Evolutionary conservation across 2,113 vertebrate genomes (phyloP).

Genomic region (Pipra filicauda): DNA sequence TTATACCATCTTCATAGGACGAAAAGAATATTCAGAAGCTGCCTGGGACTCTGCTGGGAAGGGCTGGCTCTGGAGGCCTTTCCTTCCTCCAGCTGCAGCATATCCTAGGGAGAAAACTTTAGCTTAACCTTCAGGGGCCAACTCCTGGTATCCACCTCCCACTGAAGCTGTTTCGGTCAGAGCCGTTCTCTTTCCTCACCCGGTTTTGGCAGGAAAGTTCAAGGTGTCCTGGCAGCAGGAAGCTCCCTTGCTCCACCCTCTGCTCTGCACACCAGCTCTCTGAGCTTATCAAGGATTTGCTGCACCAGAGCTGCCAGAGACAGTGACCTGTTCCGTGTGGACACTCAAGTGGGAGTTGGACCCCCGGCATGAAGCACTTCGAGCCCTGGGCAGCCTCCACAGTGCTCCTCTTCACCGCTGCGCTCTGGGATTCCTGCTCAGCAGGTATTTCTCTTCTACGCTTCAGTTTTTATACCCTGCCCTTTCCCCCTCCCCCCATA

Average conservation of each 20-base stretch:
- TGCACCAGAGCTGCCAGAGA: background rate
- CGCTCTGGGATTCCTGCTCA: background rate
- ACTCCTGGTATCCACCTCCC: background rate
- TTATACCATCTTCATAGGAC: background rate
- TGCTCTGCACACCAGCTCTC: background rate
- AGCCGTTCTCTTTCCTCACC: background rate
- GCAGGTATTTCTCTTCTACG: constrained; percentile 55
- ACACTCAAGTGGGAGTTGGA: background rate
- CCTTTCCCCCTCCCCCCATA: accelerated
- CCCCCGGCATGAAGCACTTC: background rate
- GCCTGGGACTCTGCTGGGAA: background rate
- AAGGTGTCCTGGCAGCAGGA: constrained; percentile 28
- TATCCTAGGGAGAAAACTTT: background rate
- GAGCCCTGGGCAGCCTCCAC: background rate
- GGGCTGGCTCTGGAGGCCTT: background rate
- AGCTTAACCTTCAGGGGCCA: background rate
- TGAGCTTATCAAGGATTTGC: background rate
- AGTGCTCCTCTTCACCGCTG: background rate
- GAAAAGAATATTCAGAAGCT: background rate
- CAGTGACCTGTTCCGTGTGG: background rate
- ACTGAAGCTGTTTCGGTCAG: background rate
- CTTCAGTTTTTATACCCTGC: background rate
- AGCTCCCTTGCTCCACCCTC: constrained; percentile 72
- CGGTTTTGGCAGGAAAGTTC: background rate
- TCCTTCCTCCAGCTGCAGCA: background rate